Evolutionary conservation across 2,113 vertebrate species (phyloP), one percentile per base, ranked within the genome.

Genomic region (Ahaetulla prasina): DNA sequence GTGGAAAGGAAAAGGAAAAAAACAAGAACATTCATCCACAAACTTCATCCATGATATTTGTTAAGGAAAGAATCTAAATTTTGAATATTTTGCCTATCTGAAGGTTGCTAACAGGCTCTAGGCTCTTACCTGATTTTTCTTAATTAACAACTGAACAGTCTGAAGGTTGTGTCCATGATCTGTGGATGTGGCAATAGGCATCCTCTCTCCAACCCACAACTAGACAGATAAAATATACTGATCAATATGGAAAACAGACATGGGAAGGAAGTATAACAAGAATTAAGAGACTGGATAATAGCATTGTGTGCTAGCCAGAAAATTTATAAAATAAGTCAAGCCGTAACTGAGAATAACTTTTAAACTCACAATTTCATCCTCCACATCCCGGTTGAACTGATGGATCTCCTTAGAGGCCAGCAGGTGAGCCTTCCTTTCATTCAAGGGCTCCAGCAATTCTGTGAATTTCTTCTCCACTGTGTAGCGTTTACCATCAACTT

Each of bases 101-200:
- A 43, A 16, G 92, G 47, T 43, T 16, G 91, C 63, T 57, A 52
- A 89, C 43, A 91, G 52, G 20, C 14, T 88, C 1, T 2, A 95
- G 86, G 39, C 0, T 1, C 90, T 95, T 93, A 99, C 99, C 98
- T 99, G 99, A 91, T 99, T 99, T 96, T 99, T 99, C 98, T 99
- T 99, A 97, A 99, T 99, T 85, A 99, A 97, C 50, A 99, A 97
- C 96, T 99, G 99, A 57, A 99, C 99, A 0, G 99, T 99, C 97
- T 99, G 99, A 92, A 99, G 98, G 95, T 99, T 99, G 97, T 99
- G 97, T 52, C 99, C 99, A 8, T 99, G 99, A 91, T 99, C 99
- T 1, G 98, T 99, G 60, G 99, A 99, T 2, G 98, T 98, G 91
- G 99, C 99, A 91, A 99, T 96, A n/a, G 99, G 97, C 97, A 99